Evolutionary conservation across 64 coral and sea anemone genomes (phyloP), one percentile per base, ranked within the genome.

Genomic region (Anthopleura sola): DNA sequence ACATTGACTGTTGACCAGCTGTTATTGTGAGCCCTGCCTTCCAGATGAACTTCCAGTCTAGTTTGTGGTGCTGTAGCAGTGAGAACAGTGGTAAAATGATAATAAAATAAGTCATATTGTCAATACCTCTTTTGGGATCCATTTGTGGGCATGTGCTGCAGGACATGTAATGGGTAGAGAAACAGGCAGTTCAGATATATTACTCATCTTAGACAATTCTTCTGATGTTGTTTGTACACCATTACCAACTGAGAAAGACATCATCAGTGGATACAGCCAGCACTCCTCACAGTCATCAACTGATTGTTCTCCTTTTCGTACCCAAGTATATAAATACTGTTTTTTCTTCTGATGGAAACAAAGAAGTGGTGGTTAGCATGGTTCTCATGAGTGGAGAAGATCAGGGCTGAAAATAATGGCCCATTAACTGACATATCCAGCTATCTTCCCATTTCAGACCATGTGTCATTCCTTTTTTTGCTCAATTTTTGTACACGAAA

Each of bases 221-320:
- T 79, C 44, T 79, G 15, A 3, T n/a, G 3, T 44, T 21, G 39
- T 33, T 17, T 79, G 37, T 48, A 44, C 11, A 18, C 76, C 38
- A 47, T 34, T 13, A 17, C 66, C 66, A 71, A 34, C 29, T 34
- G 31, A 68, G 28, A 95, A 36, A 38, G 60, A 68, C 54, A 92
- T 53, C 49, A 89, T 80, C 32, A 96, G 79, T 13, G 94, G 94
- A 64, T 92, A 68, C 36, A 47, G 49, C 94, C 94, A 96, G 16
- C 34, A 64, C 5, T 85, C 47, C 49, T 87, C 84, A 75, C 58
- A 89, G 34, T 91, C 56, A 26, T 46, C 55, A 0, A 86, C 55
- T 57, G 87, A 91, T 36, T 91, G 62, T 49, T 71, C 49, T 19
- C 46, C 85, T 55, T 87, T 85, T 56, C 87, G 75, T 55, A 83